These are phyloP conservation scores for Peromyscus aztecus DNA, from an alignment of 2,797 vertebrate genomes.

Conservation along the genomic window DNA sequence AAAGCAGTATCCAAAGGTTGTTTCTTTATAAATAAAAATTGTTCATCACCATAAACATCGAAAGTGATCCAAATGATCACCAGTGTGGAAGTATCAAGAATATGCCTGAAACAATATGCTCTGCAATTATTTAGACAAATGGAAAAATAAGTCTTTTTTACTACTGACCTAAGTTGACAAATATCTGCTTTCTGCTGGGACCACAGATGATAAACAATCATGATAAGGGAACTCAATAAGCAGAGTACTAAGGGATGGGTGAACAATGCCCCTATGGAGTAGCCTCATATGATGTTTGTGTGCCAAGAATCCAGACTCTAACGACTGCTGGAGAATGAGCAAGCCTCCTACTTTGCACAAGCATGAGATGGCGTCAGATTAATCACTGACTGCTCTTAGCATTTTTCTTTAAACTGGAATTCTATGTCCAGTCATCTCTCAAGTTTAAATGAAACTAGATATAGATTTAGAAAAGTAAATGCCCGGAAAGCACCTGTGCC, in stretches of 20 bases:
- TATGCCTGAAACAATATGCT: neutral
- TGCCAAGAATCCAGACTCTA: neutral
- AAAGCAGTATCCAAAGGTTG: neutral
- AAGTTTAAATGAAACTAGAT: neutral
- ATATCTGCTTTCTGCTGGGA: neutral
- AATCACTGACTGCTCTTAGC: neutral
- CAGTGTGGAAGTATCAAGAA: neutral
- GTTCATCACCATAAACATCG: neutral
- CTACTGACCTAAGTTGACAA: neutral
- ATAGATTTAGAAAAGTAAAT: neutral
- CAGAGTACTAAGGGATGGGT: too few species aligned
- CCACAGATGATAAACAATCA: neutral
- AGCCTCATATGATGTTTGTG: neutral
- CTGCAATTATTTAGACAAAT: neutral
- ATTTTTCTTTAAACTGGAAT: neutral
- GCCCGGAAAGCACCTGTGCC: neutral
- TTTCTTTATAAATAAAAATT: neutral
- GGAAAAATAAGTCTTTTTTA: neutral
- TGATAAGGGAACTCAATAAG: neutral
- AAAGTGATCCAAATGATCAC: too few species aligned
- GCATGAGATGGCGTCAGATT: neutral
- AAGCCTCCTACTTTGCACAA: neutral
- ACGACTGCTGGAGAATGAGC: neutral
- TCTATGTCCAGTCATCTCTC: neutral
- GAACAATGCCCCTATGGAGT: neutral